Percentiles rank a stretch among this genome's conserved stretches.
phyloP scores from a whole-genome alignment of 2,113 vertebrate genomes.

The Boleophthalmus pectinirostris region DNA sequence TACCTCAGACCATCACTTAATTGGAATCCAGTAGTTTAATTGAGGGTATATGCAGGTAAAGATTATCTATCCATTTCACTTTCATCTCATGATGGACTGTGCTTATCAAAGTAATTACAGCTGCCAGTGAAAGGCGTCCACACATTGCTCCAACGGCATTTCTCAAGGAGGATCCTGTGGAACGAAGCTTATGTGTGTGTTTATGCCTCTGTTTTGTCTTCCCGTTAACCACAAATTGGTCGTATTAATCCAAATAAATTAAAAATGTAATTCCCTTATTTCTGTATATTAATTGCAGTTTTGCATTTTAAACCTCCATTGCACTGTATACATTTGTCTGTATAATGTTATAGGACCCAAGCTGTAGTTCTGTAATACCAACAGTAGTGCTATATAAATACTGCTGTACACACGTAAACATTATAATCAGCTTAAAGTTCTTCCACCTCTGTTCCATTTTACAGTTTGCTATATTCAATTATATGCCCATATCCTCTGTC shows the following conservation, averaged over 20 bases:
- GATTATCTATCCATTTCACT: conserved; percentile 50
- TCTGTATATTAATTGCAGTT: background rate
- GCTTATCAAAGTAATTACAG: conserved; percentile 39
- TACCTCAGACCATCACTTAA: conserved; percentile 29
- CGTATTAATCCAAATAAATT: background rate
- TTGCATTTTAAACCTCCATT: background rate
- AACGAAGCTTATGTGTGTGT: background rate
- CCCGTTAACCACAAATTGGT: conserved; percentile 12
- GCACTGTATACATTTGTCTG: background rate
- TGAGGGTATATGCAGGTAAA: conserved; percentile 41
- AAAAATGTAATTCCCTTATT: background rate
- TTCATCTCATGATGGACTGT: conserved; percentile 37
- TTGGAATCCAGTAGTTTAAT: conserved; percentile 52
- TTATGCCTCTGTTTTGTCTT: conserved; percentile 10
- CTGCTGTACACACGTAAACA: too few species aligned
- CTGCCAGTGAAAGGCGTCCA: conserved; percentile 25
- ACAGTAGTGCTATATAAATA: too few species aligned
- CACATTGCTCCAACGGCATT: conserved; percentile 13
- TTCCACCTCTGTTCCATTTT: too few species aligned
- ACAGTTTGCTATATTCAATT: too few species aligned
- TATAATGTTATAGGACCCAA: background rate
- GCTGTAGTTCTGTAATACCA: background rate
- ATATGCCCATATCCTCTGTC: too few species aligned
- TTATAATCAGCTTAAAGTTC: too few species aligned
- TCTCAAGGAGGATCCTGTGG: conserved; percentile 10